Base-by-base conservation (phyloP, 2,888 invertebrate species). In the Eudemis profundana region DNA sequence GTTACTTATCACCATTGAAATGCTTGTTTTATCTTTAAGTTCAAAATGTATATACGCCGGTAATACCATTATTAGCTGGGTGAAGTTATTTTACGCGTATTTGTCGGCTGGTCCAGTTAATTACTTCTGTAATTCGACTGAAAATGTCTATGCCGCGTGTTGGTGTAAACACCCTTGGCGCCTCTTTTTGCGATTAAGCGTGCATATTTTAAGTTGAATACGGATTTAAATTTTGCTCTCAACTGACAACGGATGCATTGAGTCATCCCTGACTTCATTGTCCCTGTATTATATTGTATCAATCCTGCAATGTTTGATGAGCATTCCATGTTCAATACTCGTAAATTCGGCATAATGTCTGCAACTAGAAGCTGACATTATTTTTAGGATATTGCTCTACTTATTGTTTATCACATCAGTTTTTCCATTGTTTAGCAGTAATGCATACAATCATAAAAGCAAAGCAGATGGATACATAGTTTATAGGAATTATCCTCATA, bases 1-100 rank as follows among this genome's bases (percentile, higher is more conserved):
- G 80, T 83, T 84, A 81, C 76, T 78, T 71, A 70, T 44, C 27
- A 23, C 27, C 47, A 57, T 51, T 50, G 8, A 38, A 36, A 51
- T 59, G 33, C 57, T 51, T 23, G 27, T 59, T 51, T 59, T 64
- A 15, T 44, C 42, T 50, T 36, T 23, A 33, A 33, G 7, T 50
- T 57, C 29, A 8, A 29, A 21, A n/a, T 21, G 23, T 56, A 12
- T 17, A 14, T 15, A 21, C 19, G 49, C 40, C 40, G 56, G 56
- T 40, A 56, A 38, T 38, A 4, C 7, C 15, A 4, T 15, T 49
- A 23, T 4, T 33, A 10, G 21, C 49, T 21, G 21, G 17, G 21
- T 56, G n/a, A 21, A 29, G 17, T 49, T 21, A 17, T 57, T 33
- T 36, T 40, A 3, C 2, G 27, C 12, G 4, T 19, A 27, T 15